Percentiles rank a stretch among this genome's conserved stretches.
Evolutionary conservation across 2,113 vertebrate species (phyloP).

Genomic region (Alaudala cheleensis): DNA sequence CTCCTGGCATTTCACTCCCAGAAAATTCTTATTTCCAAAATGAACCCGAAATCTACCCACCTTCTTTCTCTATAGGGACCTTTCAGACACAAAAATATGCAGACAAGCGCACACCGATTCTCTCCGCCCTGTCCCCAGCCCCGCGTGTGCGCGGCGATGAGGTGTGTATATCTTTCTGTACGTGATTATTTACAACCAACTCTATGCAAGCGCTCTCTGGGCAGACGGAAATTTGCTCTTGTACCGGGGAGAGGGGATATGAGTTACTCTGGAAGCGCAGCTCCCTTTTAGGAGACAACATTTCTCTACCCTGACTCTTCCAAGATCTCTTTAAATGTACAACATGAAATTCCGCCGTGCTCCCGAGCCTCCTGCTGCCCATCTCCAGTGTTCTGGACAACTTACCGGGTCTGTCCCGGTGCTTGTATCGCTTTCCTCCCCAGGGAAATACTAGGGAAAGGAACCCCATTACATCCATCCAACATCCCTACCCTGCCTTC

Average conservation of each 20-base stretch:
- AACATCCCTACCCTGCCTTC: not conserved
- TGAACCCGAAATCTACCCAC: not conserved
- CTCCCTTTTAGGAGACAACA: not conserved
- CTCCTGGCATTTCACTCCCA: not conserved
- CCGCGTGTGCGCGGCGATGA: not conserved
- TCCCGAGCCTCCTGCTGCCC: not conserved
- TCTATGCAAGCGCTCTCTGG: not conserved
- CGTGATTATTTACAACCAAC: not conserved
- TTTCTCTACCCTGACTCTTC: not conserved
- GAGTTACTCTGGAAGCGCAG: not conserved
- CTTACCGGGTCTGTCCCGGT: not conserved
- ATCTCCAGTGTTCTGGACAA: not conserved
- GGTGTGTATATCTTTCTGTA: not conserved
- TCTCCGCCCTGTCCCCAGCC: not conserved
- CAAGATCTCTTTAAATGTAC: not conserved
- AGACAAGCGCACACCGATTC: not conserved
- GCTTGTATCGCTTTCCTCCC: not conserved
- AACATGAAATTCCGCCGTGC: not conserved
- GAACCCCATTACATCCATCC: not conserved
- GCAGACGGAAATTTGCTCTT: conserved; percentile 9
- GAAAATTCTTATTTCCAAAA: not conserved
- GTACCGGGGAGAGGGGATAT: not conserved
- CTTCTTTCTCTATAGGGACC: not conserved
- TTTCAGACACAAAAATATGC: not conserved
- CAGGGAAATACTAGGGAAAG: not conserved